phyloP scores from a whole-genome alignment of 2,797 vertebrate species.

The Halcyon smyrnensis region DNA sequence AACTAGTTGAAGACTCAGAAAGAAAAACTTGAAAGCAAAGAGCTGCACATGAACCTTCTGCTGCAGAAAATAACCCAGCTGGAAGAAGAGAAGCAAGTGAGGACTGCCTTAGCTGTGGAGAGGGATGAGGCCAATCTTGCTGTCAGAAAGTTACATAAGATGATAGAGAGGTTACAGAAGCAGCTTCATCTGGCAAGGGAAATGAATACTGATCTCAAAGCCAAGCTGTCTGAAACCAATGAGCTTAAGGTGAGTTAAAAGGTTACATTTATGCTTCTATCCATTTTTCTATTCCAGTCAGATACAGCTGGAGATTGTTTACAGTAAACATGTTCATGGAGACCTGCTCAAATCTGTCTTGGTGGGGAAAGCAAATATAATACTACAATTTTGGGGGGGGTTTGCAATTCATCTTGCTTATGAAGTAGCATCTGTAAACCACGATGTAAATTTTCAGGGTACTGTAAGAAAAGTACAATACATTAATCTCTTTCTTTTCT shows the following conservation, averaged over 20 bases:
- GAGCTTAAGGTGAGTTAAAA: constrained; percentile 89
- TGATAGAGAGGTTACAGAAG: constrained; percentile 85
- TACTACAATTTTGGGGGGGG: neutral
- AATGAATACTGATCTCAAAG: constrained; percentile 85
- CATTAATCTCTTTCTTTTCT: neutral
- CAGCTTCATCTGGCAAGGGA: constrained; percentile 82
- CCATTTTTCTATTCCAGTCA: neutral
- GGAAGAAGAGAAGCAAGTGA: constrained; percentile 86
- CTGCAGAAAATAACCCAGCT: constrained; percentile 87
- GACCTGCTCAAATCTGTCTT: neutral
- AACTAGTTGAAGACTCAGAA: constrained; percentile 88
- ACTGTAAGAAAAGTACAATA: neutral
- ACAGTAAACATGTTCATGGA: neutral
- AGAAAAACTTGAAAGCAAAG: constrained; percentile 88
- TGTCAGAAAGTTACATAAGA: constrained; percentile 84
- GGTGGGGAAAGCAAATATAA: neutral
- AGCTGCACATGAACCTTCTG: constrained; percentile 88
- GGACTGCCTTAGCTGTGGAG: constrained; percentile 78
- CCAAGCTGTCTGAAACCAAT: constrained; percentile 85
- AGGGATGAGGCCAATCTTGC: constrained; percentile 82
- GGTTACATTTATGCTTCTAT: neutral
- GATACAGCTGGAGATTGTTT: neutral
- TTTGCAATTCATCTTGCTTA: neutral
- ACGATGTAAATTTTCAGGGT: neutral
- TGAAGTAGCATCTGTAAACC: neutral